Percentiles rank a stretch among this genome's conserved stretches.
Conservation (phyloP, 2,113 vertebrate genomes). For the Cololabis saira region DNA sequence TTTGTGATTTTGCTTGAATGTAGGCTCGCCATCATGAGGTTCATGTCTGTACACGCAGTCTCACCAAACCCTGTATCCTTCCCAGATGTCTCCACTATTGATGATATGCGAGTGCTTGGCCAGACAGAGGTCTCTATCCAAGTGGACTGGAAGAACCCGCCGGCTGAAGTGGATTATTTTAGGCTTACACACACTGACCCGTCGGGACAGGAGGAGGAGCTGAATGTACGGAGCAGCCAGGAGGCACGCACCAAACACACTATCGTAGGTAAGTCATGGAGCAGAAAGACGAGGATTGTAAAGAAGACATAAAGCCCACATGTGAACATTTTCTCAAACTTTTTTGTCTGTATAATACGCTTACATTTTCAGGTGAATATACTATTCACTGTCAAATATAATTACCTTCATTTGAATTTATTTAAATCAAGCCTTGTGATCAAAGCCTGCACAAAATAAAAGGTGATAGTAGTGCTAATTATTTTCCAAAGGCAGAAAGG, state of each 20-base stretch:
- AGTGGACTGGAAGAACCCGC: constrained; percentile 90
- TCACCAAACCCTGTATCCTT: constrained; percentile 24
- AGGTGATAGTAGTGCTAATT: too few species aligned
- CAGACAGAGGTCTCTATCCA: constrained; percentile 87
- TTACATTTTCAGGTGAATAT: too few species aligned
- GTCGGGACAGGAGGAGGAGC: constrained; percentile 75
- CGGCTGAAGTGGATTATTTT: constrained; percentile 84
- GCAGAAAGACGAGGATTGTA: constrained; percentile 8
- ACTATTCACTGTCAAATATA: too few species aligned
- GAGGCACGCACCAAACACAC: constrained; percentile 86
- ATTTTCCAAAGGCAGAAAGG: too few species aligned
- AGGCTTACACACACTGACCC: constrained; percentile 82
- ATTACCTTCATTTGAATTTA: too few species aligned
- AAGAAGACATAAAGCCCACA: neutral
- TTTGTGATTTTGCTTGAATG: constrained; percentile 26
- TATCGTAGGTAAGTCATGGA: constrained; percentile 81
- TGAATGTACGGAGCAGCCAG: constrained; percentile 80
- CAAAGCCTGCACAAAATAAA: too few species aligned
- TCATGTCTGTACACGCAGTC: constrained; percentile 19
- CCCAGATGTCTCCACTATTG: constrained; percentile 76
- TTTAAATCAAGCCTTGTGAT: too few species aligned
- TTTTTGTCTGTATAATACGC: too few species aligned
- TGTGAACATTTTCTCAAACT: neutral
- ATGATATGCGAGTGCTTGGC: constrained; percentile 82
- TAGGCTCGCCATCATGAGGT: constrained; percentile 13